A percentile compares a stretch with the other conserved stretches of the same genome.
phyloP scores from a whole-genome alignment of 2,888 invertebrate genomes.

The Gastrophysa polygoni region DNA sequence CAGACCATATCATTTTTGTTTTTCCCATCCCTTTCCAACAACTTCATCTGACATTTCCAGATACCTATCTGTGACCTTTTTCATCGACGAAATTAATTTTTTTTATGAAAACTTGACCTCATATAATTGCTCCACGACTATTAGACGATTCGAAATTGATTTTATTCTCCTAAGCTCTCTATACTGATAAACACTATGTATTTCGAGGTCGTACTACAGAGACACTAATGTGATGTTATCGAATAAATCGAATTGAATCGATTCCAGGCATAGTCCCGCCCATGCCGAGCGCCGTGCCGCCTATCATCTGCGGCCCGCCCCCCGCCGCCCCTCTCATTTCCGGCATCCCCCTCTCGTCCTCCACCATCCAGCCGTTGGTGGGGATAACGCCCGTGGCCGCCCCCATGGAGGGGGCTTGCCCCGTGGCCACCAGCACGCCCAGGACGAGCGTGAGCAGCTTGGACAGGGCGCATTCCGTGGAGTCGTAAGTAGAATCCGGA shows the following conservation, averaged over 20 bases:
- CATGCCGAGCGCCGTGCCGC: conserved; percentile 48
- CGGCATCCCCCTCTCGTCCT: conserved; percentile 20
- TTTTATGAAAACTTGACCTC: no score
- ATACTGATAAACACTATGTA: no score
- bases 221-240: no score
- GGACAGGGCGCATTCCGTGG: conserved; percentile 58
- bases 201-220: no score
- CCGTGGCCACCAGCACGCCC: conserved; percentile 55
- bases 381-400: background rate
- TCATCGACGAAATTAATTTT: no score
- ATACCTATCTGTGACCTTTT: no score
- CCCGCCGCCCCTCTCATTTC: conserved; percentile 19
- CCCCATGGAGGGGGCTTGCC: conserved; percentile 15
- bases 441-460: conserved; percentile 55
- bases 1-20: no score
- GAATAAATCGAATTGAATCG: background rate
- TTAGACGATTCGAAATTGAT: no score
- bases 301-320: conserved; percentile 34
- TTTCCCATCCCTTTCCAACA: no score
- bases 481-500: conserved; percentile 42
- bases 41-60: no score
- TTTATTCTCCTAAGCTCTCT: no score
- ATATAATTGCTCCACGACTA: no score
- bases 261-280: conserved; percentile 63
- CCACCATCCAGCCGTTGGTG: conserved; percentile 20